Percentiles rank a stretch among this genome's conserved stretches.
Conservation (phyloP, 30 jellyfish, hydroid and myxozoan species). For the Clytia hemisphaerica region DNA sequence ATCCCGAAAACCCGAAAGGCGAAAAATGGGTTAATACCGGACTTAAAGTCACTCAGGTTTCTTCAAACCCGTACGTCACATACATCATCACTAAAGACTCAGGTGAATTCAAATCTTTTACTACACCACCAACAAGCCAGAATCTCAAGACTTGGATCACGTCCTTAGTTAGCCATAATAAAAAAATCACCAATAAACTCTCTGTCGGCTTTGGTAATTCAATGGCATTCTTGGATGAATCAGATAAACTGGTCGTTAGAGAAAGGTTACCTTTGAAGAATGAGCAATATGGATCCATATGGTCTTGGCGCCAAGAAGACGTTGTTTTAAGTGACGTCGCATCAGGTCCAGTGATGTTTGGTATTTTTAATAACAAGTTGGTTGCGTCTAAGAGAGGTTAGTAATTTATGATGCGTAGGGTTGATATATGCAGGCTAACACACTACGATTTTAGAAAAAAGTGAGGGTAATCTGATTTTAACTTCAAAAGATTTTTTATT, state of each 20-base stretch:
- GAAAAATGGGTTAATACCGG: slow-evolving; percentile 43
- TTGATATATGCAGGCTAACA: too few species aligned
- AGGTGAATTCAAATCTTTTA: slow-evolving; percentile 22
- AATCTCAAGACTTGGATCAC: slow-evolving; percentile 15
- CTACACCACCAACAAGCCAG: not conserved
- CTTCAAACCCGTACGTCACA: slow-evolving; percentile 23
- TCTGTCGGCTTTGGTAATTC: slow-evolving; percentile 40
- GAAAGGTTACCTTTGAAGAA: not conserved
- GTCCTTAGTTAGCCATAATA: not conserved
- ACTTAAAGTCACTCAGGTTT: slow-evolving; percentile 3
- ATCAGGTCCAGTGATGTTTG: slow-evolving; percentile 29
- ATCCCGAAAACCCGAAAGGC: slow-evolving; percentile 49
- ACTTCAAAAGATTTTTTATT: too few species aligned
- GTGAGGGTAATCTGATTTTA: too few species aligned
- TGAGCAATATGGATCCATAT: slow-evolving; percentile 3
- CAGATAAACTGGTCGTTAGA: not conserved
- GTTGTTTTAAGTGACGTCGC: slow-evolving; percentile 30
- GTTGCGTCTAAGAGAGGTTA: too few species aligned
- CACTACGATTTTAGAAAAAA: too few species aligned
- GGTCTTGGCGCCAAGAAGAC: too few species aligned
- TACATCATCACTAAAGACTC: slow-evolving; percentile 1
- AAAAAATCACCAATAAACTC: not conserved
- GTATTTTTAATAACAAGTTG: not conserved
- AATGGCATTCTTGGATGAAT: not conserved
- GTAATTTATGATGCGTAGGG: too few species aligned